phyloP scores from a whole-genome alignment of 2,113 vertebrate species.

The Neotragus moschatus region DNA sequence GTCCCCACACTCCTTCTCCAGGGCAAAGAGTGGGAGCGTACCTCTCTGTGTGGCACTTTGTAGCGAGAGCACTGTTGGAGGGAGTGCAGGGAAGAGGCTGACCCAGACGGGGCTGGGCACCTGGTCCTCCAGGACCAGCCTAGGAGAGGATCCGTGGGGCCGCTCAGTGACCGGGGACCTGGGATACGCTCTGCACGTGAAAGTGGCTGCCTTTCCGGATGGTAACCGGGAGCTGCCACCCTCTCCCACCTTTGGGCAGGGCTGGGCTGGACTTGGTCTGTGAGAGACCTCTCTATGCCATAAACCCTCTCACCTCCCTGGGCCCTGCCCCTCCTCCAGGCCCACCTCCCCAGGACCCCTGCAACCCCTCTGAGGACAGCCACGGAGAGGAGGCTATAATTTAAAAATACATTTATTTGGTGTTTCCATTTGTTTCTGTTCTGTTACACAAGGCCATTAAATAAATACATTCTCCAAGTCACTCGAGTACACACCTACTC shows the following conservation, averaged over 20 bases:
- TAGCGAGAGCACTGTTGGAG: neutral
- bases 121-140: neutral
- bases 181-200: no score
- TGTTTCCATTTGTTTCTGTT: conserved; percentile 95
- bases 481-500: conserved; percentile 96
- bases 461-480: conserved; percentile 99
- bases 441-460: conserved; percentile 99
- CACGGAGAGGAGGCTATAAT: conserved; percentile 81
- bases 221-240: neutral
- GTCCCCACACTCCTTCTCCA: neutral
- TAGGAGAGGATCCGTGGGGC: no score
- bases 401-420: conserved; percentile 99
- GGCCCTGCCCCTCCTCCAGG: neutral
- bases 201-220: neutral
- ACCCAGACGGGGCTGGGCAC: neutral
- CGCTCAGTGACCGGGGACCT: neutral
- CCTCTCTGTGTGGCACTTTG: neutral
- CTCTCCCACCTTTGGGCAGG: no score
- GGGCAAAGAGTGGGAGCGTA: no score
- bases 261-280: no score
- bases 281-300: neutral
- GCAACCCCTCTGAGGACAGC: conserved; percentile 41
- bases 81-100: neutral
- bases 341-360: neutral
- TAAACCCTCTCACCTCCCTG: neutral